A percentile compares a stretch with the other conserved stretches of the same genome.
Conservation (phyloP, 2,113 vertebrate species). For the Peucedramus taeniatus region DNA sequence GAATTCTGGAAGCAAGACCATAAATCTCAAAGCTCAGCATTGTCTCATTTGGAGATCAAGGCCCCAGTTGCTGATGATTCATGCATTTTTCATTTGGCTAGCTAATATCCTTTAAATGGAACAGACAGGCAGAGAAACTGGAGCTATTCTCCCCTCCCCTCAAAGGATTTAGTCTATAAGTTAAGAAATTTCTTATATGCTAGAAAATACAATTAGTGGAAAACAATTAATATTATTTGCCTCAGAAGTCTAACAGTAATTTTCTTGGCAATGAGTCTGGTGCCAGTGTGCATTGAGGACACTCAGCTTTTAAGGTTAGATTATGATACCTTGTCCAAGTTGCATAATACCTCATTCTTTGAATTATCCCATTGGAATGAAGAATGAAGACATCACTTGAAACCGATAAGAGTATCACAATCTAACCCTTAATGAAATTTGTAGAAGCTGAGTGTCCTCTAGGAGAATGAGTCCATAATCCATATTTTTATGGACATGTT, state of each 20-base stretch:
- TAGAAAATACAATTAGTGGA: background rate
- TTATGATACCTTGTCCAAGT: background rate
- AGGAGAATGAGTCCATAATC: background rate
- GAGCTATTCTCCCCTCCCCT: background rate
- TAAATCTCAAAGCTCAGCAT: slow-evolving; percentile 72
- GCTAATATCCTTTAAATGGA: slow-evolving; percentile 69
- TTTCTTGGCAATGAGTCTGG: background rate
- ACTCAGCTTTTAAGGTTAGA: background rate
- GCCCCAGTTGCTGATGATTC: slow-evolving; percentile 61
- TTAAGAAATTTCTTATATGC: background rate
- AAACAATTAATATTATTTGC: background rate
- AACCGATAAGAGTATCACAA: background rate
- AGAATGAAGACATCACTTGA: slow-evolving; percentile 9
- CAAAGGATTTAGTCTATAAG: background rate
- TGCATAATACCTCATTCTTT: background rate
- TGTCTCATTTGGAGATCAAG: slow-evolving; percentile 51
- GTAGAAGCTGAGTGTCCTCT: background rate
- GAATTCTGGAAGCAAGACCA: slow-evolving; percentile 64
- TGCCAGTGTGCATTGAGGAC: background rate
- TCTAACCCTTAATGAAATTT: background rate
- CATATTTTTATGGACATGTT: background rate
- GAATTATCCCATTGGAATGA: background rate
- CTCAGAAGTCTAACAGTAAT: background rate
- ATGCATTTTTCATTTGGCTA: slow-evolving; percentile 60
- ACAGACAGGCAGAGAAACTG: slow-evolving; percentile 41